Evolutionary conservation across 2,113 vertebrate genomes (phyloP), one percentile per base, ranked within the genome.

Genomic region (Porphyrio hochstetteri): DNA sequence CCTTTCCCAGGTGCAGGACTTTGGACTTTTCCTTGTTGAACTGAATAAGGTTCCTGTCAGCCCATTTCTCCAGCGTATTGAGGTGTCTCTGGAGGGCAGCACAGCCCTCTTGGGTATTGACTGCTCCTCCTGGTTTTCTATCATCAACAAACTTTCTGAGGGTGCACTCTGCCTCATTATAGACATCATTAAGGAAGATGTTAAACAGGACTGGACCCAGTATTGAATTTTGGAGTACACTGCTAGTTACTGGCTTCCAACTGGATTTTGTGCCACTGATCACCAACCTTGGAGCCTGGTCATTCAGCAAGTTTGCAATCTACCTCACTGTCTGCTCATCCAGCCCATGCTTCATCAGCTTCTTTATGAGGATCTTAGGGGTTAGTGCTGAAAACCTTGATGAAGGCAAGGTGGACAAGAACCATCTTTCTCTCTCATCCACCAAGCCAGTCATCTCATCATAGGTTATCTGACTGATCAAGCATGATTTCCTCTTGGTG

Each of bases 371-470:
- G 11, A 44, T 56, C 42, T 72, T 63, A 60, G 40, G 38, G n/a
- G 31, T 36, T 38, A 20, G 17, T 65, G 33, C 80, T 71, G 71
- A 64, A 83, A 83, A 33, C 31, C 68, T 80, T 56, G 46, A 19
- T 72, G 57, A 80, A 55, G 52, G 21, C 31, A 76, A 55, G 36
- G 11, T 61, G 52, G 18, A 20, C 0, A 0, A 6, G 53, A 44
- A 4, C 15, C n/a, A 57, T 52, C 31, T 67, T 16, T 67, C 31
- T 55, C n/a, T 36, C 16, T 48, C 28, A 60, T n/a, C 48, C 57
- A 3, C 17, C 25, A 52, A 77, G 16, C 25, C 31, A 56, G 40
- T 28, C 0, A 2, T 74, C 77, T 86, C 46, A n/a, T 86, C 53
- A 18, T 24, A 81, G 29, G 23, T 59, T 74, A 20, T 53, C 36